Evolutionary conservation across 1,140 invertebrate species (phyloP).

Genomic region (Adoxophyes honmai): DNA sequence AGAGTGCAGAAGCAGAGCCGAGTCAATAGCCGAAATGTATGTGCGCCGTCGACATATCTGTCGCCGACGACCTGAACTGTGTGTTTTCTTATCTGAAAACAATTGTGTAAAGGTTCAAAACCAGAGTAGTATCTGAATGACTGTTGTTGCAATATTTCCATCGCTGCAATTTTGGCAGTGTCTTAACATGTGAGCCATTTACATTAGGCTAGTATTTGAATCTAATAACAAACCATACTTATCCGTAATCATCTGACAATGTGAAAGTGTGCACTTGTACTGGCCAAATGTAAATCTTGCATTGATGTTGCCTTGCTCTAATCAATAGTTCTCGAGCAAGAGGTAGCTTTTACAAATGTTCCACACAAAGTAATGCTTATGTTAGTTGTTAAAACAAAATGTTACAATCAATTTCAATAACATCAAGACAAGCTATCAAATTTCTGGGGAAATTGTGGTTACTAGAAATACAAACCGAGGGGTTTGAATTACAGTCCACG

Average conservation of each 20-base stretch:
- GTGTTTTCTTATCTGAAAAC: slow-evolving; percentile 67
- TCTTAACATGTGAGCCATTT: no score
- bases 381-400: no score
- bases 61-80: slow-evolving; percentile 50
- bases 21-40: slow-evolving; percentile 64
- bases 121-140: slow-evolving; percentile 10
- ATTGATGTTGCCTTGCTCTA: slow-evolving; percentile 4
- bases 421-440: no score
- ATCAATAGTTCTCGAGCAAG: background rate
- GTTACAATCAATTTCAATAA: no score
- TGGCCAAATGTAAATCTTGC: background rate
- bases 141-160: slow-evolving; percentile 4
- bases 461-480: no score
- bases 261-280: no score
- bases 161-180: background rate
- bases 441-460: no score
- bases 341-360: slow-evolving; percentile 6
- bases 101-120: slow-evolving; percentile 43
- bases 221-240: no score
- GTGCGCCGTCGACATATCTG: slow-evolving; percentile 35
- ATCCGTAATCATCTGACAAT: no score
- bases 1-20: slow-evolving; percentile 45
- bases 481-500: no score
- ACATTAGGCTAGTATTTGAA: no score
- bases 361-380: no score